These are phyloP conservation scores for Neoitamus cyanurus DNA, from an alignment of 2,888 invertebrate species.

Conservation along the genomic window DNA sequence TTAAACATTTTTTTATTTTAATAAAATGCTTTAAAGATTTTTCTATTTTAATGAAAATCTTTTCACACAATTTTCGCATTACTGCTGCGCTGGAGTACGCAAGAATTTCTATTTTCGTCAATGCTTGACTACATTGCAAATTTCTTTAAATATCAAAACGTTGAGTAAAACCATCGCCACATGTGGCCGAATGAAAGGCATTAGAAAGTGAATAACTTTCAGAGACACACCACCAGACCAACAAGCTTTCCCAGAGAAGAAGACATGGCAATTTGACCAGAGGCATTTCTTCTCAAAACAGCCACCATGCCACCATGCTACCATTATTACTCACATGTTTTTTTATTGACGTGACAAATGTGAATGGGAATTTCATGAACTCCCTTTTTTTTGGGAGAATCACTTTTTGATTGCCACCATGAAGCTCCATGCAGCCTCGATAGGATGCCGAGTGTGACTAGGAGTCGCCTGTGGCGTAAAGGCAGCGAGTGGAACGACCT, in stretches of 20 bases:
- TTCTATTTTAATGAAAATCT: no score
- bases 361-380: constrained; percentile 6
- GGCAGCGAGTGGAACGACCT: background rate
- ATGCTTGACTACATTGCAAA: background rate
- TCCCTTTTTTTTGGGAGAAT: background rate
- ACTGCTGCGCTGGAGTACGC: background rate
- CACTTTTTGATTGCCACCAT: constrained; percentile 20
- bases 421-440: background rate
- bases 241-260: background rate
- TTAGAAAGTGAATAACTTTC: background rate
- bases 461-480: background rate
- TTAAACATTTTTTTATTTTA: background rate
- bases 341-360: constrained; percentile 24
- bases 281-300: background rate
- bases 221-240: background rate
- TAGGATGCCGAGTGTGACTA: background rate
- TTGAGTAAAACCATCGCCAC: background rate
- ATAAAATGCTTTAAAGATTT: background rate
- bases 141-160: background rate
- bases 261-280: background rate
- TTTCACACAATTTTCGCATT: background rate
- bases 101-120: background rate
- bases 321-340: background rate
- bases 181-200: background rate
- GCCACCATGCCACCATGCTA: background rate